Evolutionary conservation across 2,113 vertebrate species (phyloP), one percentile per base, ranked within the genome.

Genomic region (Ptychochromis oligacanthus): DNA sequence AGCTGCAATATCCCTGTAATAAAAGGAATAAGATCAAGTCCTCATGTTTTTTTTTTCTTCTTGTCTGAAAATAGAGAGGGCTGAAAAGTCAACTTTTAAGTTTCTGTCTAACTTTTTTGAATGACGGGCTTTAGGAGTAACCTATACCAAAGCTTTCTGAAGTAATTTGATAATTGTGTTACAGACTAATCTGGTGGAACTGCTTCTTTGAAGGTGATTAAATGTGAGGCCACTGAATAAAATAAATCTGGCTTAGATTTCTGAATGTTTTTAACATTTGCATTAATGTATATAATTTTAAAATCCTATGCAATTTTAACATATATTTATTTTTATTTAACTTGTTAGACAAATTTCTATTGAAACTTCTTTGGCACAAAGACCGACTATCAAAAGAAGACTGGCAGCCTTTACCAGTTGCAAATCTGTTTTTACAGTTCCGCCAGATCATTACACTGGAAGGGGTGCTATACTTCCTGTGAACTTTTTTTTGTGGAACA

Each of bases 1-100:
- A 97, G 96, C 97, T 93, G 95, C 94, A 94, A 95, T 95, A 96
- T 96, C 88, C 94, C 96, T 91, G 96, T 95, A 96, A 97, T 97
- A 95, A 91, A 96, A 95, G 91, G 89, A 93, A 95, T 89, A 93
- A 90, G 94, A 95, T 93, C 93, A 92, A 91, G 87, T 92, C 93
- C 83, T 90, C 67, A 22, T 43, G 58, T 1, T 55, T 58, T 76
- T 58, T 76, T 85, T 87, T 86, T 60, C 31, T 58, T 46, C 77
- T 62, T 20, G 26, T 89, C 82, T 92, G 87, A 87, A 91, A 93
- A 92, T 87, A 85, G 87, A 85, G 82, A 87, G 80, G 84, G 77
- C 80, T 75, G 70, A 83, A 81, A 89, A 88, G 89, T 77, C 86
- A 87, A 86, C 79, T 81, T 82, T 88, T 79, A 92, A 87, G 75